Conservation (phyloP, 37 sponge, comb jelly and placozoan genomes). For the Beroe ovata region DNA sequence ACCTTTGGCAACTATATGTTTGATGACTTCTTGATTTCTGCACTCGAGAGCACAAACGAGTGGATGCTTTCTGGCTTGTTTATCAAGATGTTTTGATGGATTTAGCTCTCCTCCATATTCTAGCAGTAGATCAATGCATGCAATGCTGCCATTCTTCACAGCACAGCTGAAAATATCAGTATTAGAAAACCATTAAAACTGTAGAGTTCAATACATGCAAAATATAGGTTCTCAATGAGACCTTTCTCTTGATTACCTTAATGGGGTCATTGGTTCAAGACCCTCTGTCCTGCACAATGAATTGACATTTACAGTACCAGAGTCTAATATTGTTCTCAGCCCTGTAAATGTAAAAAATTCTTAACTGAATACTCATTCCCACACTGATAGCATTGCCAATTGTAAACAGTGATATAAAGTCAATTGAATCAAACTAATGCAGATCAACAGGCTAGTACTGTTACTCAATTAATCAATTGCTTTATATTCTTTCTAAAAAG, state of each 20-base stretch:
- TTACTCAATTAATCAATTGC: no score
- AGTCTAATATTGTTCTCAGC: slow-evolving; percentile 8
- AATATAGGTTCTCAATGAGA: no score
- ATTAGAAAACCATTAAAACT: no score
- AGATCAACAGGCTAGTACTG: no score
- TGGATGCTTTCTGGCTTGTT: slow-evolving; percentile 51
- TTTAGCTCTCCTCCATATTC: slow-evolving; percentile 59
- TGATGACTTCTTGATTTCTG: slow-evolving; percentile 46
- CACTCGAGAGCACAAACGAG: slow-evolving; percentile 48
- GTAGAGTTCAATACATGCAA: no score
- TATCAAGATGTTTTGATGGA: slow-evolving; percentile 32
- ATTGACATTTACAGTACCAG: slow-evolving; percentile 36
- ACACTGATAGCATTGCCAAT: no score
- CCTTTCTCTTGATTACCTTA: no score
- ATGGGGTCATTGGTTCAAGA: slow-evolving; percentile 25
- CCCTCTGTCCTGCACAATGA: slow-evolving; percentile 47
- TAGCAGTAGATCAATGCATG: slow-evolving; percentile 43
- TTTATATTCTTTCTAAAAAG: no score
- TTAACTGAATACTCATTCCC: slow-evolving; percentile 1
- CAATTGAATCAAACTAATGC: no score
- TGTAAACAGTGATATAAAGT: no score
- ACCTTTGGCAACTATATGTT: slow-evolving; percentile 51
- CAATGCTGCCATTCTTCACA: slow-evolving; percentile 35
- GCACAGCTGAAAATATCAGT: slow-evolving; percentile 66
- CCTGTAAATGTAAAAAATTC: background rate